Base-by-base conservation (phyloP, 2,888 invertebrate species). In the Drosophila mercatorum region DNA sequence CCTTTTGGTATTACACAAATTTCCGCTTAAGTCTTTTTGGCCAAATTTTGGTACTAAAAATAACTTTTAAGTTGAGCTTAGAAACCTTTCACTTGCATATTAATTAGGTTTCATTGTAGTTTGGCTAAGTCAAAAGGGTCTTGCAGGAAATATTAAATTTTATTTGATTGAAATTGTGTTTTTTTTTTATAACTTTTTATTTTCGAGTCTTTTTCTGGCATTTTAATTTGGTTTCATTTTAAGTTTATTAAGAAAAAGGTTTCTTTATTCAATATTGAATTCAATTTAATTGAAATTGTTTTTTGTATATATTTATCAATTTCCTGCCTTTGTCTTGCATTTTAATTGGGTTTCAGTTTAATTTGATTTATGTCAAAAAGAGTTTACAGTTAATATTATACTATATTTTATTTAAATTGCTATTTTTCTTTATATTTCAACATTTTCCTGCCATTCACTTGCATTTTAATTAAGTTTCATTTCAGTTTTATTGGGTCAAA, bases 21-120 rank as follows among this genome's bases (percentile, higher is more conserved):
- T 41, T 14, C 28, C 8, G 55, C 62, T 34, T 51, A 61, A 73
- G 51, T 56, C 61, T 44, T 34, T 28, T 28, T 52, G 41, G 57
- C 53, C 52, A 68, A 61, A 74, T 64, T 68, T 55, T 55, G 17
- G 4, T 51, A 52, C 69, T 75, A 64, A 51, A 61, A 73, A 63
- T 57, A 57, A 62, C 68, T 36, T 59, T 56, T 17, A n/a, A 38
- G 38, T 28, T 44, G 26, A 11, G 14, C 28, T 43, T 47, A 8
- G 17, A 51, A 41, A 12, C n/a, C n/a, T 67, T 52, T 14, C 6
- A 49, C 26, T 34, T 71, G 44, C 10, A 34, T 26, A 51, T 60
- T 63, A 10, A 8, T 31, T 38, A 53, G 38, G 10, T 59, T 38
- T 44, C 10, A 34, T 31, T 22, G 43, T 47, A 12, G 10, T 31